Base-by-base conservation (phyloP, 1,140 invertebrate genomes). In the Phortica variegata region DNA sequence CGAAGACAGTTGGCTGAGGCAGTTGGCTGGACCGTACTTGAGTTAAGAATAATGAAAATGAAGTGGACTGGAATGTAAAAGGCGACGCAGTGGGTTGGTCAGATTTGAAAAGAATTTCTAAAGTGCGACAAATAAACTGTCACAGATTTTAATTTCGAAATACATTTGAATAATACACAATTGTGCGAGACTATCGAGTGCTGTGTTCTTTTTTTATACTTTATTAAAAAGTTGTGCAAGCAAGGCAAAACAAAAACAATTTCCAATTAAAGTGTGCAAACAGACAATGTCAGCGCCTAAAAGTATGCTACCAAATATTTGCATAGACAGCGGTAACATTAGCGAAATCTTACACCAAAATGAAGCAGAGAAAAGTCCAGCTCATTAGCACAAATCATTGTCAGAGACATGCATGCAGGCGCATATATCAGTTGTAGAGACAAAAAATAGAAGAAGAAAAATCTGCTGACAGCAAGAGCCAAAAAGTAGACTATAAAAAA, bases 351-450 rank as follows among this genome's bases (percentile, higher is more conserved):
- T 57, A 32, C 15, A 44, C 20, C 32, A 37, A 36, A 43, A 43
- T 49, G 37, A 36, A 31, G 34, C 58, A 36, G 26, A 16, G 50
- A n/a, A 26, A 26, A 36, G 17, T 29, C 52, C 13, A 7, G 32
- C 61, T 66, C 62, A 65, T 65, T 65, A 65, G 60, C 60, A 56
- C 55, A 63, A 63, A 61, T 66, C 62, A 60, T 53, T 43, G 55
- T 54, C 44, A 31, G 13, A 20, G 4, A 37, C 23, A 49, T 40
- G 51, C 58, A 65, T 65, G 58, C 49, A 62, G 52, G 49, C 58
- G 58, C 62, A 61, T 61, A 53, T 52, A 66, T 66, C 58, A 69
- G 17, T 18, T 43, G 21, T 32, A 48, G 44, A 49, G 45, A 33
- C 36, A 42, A 46, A 51, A 44, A 32, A 37, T 41, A 40, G 18